phyloP scores from a whole-genome alignment of 1,140 invertebrate genomes.

The Branchinecta lindahli region DNA sequence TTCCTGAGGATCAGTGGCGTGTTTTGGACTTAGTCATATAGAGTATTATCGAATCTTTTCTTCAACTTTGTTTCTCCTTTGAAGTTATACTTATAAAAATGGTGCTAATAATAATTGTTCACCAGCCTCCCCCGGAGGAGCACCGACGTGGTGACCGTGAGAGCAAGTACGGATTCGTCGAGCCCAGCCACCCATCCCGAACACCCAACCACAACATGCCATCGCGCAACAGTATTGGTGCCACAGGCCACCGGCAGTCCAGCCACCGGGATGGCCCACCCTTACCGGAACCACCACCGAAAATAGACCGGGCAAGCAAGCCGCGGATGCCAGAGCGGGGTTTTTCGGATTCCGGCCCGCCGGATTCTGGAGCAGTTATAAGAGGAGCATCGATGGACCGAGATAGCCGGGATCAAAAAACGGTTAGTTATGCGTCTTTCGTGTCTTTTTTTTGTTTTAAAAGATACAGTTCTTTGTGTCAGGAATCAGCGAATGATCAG shows the following conservation, averaged over 20 bases:
- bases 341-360: conserved; percentile 39
- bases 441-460: too few relatives aligned
- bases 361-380: conserved; percentile 37
- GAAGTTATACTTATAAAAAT: too few relatives aligned
- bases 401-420: conserved; percentile 38
- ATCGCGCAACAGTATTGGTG: background rate
- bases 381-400: conserved; percentile 30
- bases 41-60: too few relatives aligned
- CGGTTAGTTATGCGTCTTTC: conserved; percentile 32
- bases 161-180: conserved; percentile 46
- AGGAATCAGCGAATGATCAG: too few relatives aligned
- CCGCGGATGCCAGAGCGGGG: conserved; percentile 33
- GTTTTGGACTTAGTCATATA: too few relatives aligned
- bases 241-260: conserved; percentile 1
- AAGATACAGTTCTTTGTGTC: too few relatives aligned
- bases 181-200: conserved; percentile 23
- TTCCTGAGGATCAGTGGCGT: too few relatives aligned
- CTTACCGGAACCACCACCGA: conserved; percentile 40
- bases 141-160: conserved; percentile 36
- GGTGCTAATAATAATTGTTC: background rate
- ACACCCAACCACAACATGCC: conserved; percentile 19
- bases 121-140: conserved; percentile 20
- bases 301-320: conserved; percentile 59
- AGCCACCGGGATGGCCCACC: background rate
- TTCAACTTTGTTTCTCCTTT: too few relatives aligned